Base-by-base conservation (phyloP, 1,140 invertebrate genomes). In the Aethina tumida region DNA sequence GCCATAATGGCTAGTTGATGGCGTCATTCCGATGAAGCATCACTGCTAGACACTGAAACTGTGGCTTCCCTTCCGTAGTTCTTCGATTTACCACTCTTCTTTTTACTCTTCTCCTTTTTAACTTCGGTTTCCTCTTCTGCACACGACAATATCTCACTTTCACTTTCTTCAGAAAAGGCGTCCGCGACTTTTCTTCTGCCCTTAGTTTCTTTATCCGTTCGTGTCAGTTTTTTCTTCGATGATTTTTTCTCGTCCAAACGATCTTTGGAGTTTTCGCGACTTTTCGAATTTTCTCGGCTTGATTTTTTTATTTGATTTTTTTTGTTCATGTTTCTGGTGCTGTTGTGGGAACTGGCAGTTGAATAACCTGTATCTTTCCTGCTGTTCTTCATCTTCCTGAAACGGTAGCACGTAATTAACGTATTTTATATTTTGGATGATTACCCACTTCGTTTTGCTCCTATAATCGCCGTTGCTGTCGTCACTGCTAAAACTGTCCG, bases 301-400 rank as follows among this genome's bases (percentile, higher is more conserved):
- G 20, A 18, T 25, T 32, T 40, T 27, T 38, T 38, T 18, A 17
- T 24, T 4, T 17, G 3, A n/a, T 31, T n/a, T 31, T 41, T 56
- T 41, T 17, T 52, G 29, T 10, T 30, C 29, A 41, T 59, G 59
- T 14, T 52, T 38, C 10, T 56, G 44, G 30, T 51, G 59, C 24
- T 69, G 26, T 59, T 69, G 36, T 71, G 66, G 1, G 73, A 75
- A 52, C 72, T 75, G 12, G 70, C 74, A 5, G 75, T 79, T 0
- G 74, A 78, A 45, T 77, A 76, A 12, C 73, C 74, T 0, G 74
- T 75, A 38, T 77, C 75, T 52, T 77, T 75, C 5, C 58, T 49
- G 19, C 47, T 61, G 53, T 41, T 63, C 59, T 60, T 68, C 22
- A 33, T 49, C 42, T 39, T 62, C 36, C 27, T 47, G 37, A 49